Base-by-base conservation (phyloP, 1,140 invertebrate species). In the Hermetia illucens region DNA sequence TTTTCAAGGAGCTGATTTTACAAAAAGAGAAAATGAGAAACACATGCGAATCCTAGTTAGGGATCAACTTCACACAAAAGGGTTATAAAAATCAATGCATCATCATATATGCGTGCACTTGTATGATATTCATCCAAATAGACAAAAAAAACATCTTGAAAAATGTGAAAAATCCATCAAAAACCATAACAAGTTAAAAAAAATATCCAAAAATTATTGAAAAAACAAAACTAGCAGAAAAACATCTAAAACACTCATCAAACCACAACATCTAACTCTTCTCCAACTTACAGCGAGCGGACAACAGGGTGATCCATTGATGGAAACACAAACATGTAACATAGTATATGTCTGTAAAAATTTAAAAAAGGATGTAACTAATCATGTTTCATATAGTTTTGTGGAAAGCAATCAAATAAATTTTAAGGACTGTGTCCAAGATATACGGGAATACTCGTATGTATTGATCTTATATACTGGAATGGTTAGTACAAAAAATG, bases 291-390 rank as follows among this genome's bases (percentile, higher is more conserved):
- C 81, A 52, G 76, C 73, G 39, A 78, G 75, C 42, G 79, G 75
- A 71, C 80, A 83, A 72, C 80, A 83, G 38, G 77, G 75, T 49
- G 73, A 71, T 60, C 81, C 80, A 74, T 80, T 81, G 68, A 81
- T 74, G 50, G 75, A 65, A 51, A 82, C 79, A 69, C 84, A 88
- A 56, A 87, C 82, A 67, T 88, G 83, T 43, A 88, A 71, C 62
- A 83, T 81, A 52, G 83, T 86, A 69, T 87, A 88, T 43, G 79
- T 84, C 85, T 89, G 80, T 62, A 81, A 61, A 21, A 19, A 22
- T 38, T 27, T 27, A 13, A 27, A 27, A 27, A 27, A 13, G 13
- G 13, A 27, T n/a, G n/a, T n/a, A n/a, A n/a, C 3, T 21, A 5
- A 13, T 4, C 16, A 37, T 37, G 13, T 27, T 5, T 17, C 18